Evolutionary conservation across 2,888 invertebrate species (phyloP).

Genomic region (Baccha elongata): DNA sequence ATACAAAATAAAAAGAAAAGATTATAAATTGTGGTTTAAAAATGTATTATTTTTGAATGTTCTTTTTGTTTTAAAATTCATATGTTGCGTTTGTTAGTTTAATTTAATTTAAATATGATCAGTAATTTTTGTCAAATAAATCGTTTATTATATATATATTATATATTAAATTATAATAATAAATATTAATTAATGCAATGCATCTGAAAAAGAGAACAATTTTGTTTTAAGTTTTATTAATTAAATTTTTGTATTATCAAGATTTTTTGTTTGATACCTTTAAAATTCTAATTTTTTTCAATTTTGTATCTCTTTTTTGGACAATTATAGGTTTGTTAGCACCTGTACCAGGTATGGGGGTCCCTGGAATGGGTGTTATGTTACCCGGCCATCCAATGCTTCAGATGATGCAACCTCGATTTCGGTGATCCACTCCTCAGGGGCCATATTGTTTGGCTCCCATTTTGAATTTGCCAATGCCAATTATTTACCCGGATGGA

Average conservation of each 20-base stretch:
- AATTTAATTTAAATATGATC: slow-evolving; percentile 72
- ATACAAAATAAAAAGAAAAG: neutral
- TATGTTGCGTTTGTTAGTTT: slow-evolving; percentile 71
- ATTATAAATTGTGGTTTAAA: neutral
- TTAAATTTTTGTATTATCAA: slow-evolving; percentile 43
- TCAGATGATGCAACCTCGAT: slow-evolving; percentile 91
- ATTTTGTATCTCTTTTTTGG: slow-evolving; percentile 66
- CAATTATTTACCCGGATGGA: slow-evolving; percentile 80
- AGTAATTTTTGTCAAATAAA: slow-evolving; percentile 61
- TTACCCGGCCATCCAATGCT: slow-evolving; percentile 83
- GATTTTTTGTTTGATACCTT: slow-evolving; percentile 1
- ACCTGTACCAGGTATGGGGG: slow-evolving; percentile 80
- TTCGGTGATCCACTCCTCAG: slow-evolving; percentile 90
- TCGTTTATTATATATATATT: slow-evolving; percentile 59
- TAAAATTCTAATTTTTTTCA: neutral
- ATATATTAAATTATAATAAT: slow-evolving; percentile 60
- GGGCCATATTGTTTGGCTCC: slow-evolving; percentile 79
- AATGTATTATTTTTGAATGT: slow-evolving; percentile 34
- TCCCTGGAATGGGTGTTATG: slow-evolving; percentile 83
- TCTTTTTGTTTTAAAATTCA: slow-evolving; percentile 53
- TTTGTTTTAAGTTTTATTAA: slow-evolving; percentile 70
- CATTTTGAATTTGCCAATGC: slow-evolving; percentile 80
- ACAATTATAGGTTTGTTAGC: slow-evolving; percentile 78
- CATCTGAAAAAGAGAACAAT: slow-evolving; percentile 72
- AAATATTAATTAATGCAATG: slow-evolving; percentile 71